phyloP scores from a whole-genome alignment of 2,797 vertebrate species.

The Margarornis squamiger region DNA sequence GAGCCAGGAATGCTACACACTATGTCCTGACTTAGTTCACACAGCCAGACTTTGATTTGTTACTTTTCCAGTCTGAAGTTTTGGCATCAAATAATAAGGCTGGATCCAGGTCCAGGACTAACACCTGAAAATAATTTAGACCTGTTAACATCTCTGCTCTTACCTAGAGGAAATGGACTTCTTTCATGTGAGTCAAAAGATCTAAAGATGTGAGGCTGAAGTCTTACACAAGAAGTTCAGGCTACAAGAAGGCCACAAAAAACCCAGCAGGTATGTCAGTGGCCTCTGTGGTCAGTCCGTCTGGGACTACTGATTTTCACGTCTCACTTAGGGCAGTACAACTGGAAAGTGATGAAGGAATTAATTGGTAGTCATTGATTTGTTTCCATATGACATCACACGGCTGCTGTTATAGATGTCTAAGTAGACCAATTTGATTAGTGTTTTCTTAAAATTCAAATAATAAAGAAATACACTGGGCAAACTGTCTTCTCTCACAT shows the following conservation, averaged over 20 bases:
- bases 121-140: background rate
- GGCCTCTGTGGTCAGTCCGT: background rate
- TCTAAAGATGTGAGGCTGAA: background rate
- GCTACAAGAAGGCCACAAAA: background rate
- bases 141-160: background rate
- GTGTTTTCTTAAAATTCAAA: background rate
- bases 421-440: background rate
- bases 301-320: background rate
- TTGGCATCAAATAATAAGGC: background rate
- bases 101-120: background rate
- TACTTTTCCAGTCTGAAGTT: background rate
- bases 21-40: background rate
- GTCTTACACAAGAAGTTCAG: background rate
- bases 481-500: background rate
- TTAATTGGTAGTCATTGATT: background rate
- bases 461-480: background rate
- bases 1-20: background rate
- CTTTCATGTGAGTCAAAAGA: background rate
- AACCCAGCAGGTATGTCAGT: background rate
- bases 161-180: background rate
- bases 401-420: background rate
- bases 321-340: background rate
- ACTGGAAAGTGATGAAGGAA: background rate
- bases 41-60: background rate
- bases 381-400: background rate